These are phyloP conservation scores for Piezodorus guildinii DNA, from an alignment of 1,140 invertebrate species.

Conservation along the genomic window DNA sequence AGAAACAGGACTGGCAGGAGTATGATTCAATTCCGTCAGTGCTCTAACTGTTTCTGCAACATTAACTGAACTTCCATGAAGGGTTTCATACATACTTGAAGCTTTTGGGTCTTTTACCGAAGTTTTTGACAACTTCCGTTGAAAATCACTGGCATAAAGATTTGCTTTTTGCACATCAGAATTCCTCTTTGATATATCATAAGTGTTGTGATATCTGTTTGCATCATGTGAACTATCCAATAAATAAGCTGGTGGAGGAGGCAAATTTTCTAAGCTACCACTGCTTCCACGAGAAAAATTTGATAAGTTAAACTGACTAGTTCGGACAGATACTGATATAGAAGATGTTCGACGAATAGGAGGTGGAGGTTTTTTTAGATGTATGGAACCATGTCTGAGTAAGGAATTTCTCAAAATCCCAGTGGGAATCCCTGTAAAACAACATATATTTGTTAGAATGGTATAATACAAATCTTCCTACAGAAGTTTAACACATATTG, in stretches of 20 bases:
- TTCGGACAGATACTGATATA: slow-evolving; percentile 42
- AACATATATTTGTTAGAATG: not conserved
- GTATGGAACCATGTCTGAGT: slow-evolving; percentile 47
- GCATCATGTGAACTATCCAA: slow-evolving; percentile 40
- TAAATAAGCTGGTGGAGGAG: slow-evolving; percentile 72
- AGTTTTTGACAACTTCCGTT: slow-evolving; percentile 18
- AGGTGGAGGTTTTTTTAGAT: slow-evolving; percentile 61
- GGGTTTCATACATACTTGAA: slow-evolving; percentile 12
- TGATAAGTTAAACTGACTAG: slow-evolving; percentile 14
- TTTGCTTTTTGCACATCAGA: slow-evolving; percentile 22
- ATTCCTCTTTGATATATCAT: slow-evolving; percentile 13
- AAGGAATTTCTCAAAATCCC: slow-evolving; percentile 36
- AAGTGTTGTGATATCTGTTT: slow-evolving; percentile 11
- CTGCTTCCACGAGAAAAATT: slow-evolving; percentile 8
- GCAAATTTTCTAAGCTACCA: slow-evolving; percentile 50
- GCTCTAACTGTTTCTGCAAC: slow-evolving; percentile 81
- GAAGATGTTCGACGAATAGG: slow-evolving; percentile 76
- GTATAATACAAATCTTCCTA: too few species aligned
- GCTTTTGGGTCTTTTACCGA: slow-evolving; percentile 19
- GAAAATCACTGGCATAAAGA: slow-evolving; percentile 24
- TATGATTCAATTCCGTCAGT: slow-evolving; percentile 70
- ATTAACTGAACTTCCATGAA: slow-evolving; percentile 37
- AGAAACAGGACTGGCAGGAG: slow-evolving; percentile 68
- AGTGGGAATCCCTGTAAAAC: slow-evolving; percentile 33
- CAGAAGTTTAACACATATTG: too few species aligned